Evolutionary conservation across 2,797 vertebrate species (phyloP).

Genomic region (Sebastes nivosus): DNA sequence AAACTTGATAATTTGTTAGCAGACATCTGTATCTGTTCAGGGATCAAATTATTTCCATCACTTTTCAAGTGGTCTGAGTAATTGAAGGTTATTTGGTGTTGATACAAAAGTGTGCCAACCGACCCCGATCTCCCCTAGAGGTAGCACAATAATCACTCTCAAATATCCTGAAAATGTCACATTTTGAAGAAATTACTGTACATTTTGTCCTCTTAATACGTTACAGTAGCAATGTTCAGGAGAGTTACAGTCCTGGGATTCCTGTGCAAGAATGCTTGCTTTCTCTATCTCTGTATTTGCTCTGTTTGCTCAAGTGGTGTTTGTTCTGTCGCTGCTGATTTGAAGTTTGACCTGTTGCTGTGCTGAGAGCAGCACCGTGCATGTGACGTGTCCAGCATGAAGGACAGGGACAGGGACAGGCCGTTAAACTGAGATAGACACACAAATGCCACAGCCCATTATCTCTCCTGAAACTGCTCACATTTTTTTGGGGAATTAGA

Average conservation of each 20-base stretch:
- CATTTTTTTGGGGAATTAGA: not conserved
- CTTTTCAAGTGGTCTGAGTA: no score
- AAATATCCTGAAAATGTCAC: not conserved
- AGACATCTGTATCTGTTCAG: no score
- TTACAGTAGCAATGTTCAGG: not conserved
- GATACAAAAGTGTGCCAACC: not conserved
- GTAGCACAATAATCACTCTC: not conserved
- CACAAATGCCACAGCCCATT: slow-evolving; percentile 7
- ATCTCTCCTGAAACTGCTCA: slow-evolving; percentile 42
- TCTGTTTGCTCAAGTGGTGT: slow-evolving; percentile 65
- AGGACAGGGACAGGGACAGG: slow-evolving; percentile 20
- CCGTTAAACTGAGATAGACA: slow-evolving; percentile 9
- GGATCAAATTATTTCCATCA: no score
- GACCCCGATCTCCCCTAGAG: not conserved
- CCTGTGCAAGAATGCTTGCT: slow-evolving; percentile 58
- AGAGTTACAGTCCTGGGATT: slow-evolving; percentile 36
- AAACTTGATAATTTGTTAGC: no score
- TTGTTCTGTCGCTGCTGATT: slow-evolving; percentile 60
- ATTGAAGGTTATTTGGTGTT: not conserved
- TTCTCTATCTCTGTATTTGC: slow-evolving; percentile 44
- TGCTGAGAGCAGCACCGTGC: slow-evolving; percentile 28
- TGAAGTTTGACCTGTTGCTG: slow-evolving; percentile 81
- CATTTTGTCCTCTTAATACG: not conserved
- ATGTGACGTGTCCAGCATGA: slow-evolving; percentile 19
- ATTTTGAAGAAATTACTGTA: not conserved